These are phyloP conservation scores for Melanogrammus aeglefinus DNA, from an alignment of 2,797 vertebrate genomes.

Conservation along the genomic window DNA sequence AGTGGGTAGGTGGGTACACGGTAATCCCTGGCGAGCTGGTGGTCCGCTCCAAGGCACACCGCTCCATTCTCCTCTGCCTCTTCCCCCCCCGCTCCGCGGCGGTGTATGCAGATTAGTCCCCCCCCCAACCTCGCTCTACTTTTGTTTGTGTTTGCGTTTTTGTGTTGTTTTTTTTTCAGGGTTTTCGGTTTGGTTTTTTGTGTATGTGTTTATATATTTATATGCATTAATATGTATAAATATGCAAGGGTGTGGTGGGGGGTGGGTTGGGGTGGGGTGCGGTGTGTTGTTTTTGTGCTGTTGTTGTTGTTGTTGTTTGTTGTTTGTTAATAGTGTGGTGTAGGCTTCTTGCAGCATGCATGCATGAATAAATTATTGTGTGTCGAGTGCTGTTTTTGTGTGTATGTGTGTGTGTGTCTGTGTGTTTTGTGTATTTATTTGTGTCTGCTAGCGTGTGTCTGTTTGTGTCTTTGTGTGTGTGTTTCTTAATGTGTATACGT, in stretches of 20 bases:
- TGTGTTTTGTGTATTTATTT: constrained; percentile 58
- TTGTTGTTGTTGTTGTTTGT: constrained; percentile 29
- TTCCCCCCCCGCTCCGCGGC: constrained; percentile 72
- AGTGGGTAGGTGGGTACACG: constrained; percentile 65
- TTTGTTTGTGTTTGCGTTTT: constrained; percentile 41
- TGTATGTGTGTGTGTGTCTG: constrained; percentile 26
- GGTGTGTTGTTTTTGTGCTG: constrained; percentile 37
- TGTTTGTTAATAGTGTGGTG: constrained; percentile 63
- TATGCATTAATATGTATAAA: constrained; percentile 8
- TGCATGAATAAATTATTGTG: constrained; percentile 60
- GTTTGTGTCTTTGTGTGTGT: constrained; percentile 39
- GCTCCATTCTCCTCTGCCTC: constrained; percentile 77
- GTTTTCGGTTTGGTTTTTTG: background rate
- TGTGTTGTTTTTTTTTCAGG: constrained; percentile 17
- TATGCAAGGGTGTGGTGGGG: constrained; percentile 18
- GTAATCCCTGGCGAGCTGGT: constrained; percentile 75
- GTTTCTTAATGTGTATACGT: constrained; percentile 47
- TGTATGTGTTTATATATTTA: background rate
- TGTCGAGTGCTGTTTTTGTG: constrained; percentile 17
- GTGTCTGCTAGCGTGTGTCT: background rate
- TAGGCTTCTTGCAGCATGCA: constrained; percentile 54
- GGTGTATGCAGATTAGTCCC: constrained; percentile 76
- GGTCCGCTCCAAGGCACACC: constrained; percentile 73
- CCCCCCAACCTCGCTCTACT: constrained; percentile 66
- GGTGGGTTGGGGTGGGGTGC: background rate